These are phyloP conservation scores for Macaria liturata DNA, from an alignment of 2,888 invertebrate genomes.

Conservation along the genomic window DNA sequence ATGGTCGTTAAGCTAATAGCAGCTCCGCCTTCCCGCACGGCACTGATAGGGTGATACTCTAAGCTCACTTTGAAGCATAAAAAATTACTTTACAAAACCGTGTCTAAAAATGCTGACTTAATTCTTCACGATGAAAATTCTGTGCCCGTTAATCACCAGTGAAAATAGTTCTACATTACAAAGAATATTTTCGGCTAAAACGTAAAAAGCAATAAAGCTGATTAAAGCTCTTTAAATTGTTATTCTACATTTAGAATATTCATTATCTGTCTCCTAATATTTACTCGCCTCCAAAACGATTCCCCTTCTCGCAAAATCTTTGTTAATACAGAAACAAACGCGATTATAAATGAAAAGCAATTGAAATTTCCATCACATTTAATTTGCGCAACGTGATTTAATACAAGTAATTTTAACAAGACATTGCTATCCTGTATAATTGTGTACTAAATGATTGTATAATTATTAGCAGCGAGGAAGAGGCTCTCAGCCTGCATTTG, in stretches of 20 bases:
- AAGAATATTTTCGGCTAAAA: too few relatives aligned
- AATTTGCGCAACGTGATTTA: conserved; percentile 36
- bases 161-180: conserved; percentile 4
- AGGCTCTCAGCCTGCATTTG: conserved; percentile 55
- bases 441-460: conserved; percentile 52
- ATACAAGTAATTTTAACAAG: conserved; percentile 41
- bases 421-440: conserved; percentile 40
- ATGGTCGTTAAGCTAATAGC: conserved; percentile 82
- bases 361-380: conserved; percentile 38
- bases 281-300: conserved; percentile 36
- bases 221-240: conserved; percentile 25
- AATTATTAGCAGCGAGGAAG: conserved; percentile 56
- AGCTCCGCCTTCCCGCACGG: conserved; percentile 65
- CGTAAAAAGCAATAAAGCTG: conserved; percentile 31
- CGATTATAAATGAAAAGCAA: conserved; percentile 38
- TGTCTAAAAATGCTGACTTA: conserved; percentile 1
- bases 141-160: conserved; percentile 2
- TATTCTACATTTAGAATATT: conserved; percentile 33
- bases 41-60: conserved; percentile 65
- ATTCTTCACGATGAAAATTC: conserved; percentile 7
- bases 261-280: conserved; percentile 32
- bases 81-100: conserved; percentile 36
- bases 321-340: conserved; percentile 37
- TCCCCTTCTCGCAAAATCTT: conserved; percentile 29
- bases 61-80: conserved; percentile 60